Evolutionary conservation across 2,113 vertebrate genomes (phyloP), one percentile per base, ranked within the genome.

Genomic region (Sphaerodactylus townsendi): DNA sequence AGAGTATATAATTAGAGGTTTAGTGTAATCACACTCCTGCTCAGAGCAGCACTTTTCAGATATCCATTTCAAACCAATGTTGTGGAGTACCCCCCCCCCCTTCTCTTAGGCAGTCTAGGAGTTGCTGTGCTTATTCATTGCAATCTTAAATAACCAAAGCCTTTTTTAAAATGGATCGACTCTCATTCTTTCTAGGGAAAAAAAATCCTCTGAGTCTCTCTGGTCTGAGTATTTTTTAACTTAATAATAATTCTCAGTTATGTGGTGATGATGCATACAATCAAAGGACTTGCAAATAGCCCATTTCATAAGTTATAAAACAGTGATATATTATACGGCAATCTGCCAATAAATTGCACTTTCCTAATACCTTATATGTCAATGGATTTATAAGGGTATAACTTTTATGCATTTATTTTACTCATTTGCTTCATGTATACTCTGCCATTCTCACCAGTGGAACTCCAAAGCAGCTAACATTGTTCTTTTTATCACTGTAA

Each of bases 1-100:
- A 70, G 64, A 91, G 79, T 82, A 87, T 82, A 62, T 92, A 94
- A 93, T 95, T 94, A 95, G 77, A 90, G 80, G 74, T 85, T 92
- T 91, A 30, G 9, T 86, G 35, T 94, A 94, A 94, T 91, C 88
- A 88, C 48, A 71, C 75, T 90, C 83, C 88, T 74, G 68, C 50
- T 82, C 21, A 77, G 88, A 92, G 77, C 59, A 84, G 78, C 74
- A 62, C 84, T 93, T 91, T 92, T 72, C 86, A 41, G 21, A 75
- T 90, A 72, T 88, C 82, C 78, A 25, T 92, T 90, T 77, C 41
- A 62, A 17, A 2, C 37, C 64, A 4, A 79, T 88, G 56, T 85
- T 87, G 72, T 76, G 75, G 6, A 23, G 53, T 4, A 1, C 37
- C 14, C 76, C 90, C 48, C 72, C 25, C 1, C 4, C 1, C 1